Base-by-base conservation (phyloP, 2,113 vertebrate species). In the Dromiciops gliroides region DNA sequence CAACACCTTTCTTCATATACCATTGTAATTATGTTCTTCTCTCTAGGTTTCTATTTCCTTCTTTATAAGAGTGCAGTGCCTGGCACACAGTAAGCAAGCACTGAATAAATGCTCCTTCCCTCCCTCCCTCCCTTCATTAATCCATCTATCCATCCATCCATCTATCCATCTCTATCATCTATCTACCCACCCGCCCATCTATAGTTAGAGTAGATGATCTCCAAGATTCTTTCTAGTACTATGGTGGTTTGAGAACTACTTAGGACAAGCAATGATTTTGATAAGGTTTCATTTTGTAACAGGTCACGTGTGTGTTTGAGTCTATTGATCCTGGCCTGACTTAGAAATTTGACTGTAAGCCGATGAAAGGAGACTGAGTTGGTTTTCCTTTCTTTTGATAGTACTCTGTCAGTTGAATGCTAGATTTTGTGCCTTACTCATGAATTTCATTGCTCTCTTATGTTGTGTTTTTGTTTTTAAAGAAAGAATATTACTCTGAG, bases 51-150 rank as follows among this genome's bases (percentile, higher is more conserved):
- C 28, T 67, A 31, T 31, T 31, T 56, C 9, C 56, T 31, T 11
- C 10, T 67, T 23, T 44, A 44, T 83, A 83, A 44, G n/a, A 44
- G n/a, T 44, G 16, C 3, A 67, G 60, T 37, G 12, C 31, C 31
- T 67, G 7, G 37, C 1, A 83, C 37, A 44, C 6, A n/a, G 67
- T 28, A 83, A 44, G 67, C 19, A 83, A 44, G 19, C 19, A 23
- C 37, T 44, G 2, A 83, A 83, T 83, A 83, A 83, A 83, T 83
- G 19, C 3, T 7, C 4, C 14, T 6, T n/a, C 31, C 7, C 1
- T 26, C 25, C 2, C 1, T 28, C 53, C 10, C 9, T 31, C 26
- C 2, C 1, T 28, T 1, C 2, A n/a, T n/a, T n/a, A n/a, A n/a
- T 83, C 67, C 6, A 3, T 37, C 11, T 1, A 8, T 31, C 53